Evolutionary conservation across 2,797 vertebrate genomes (phyloP).

Genomic region (Astyanax mexicanus): DNA sequence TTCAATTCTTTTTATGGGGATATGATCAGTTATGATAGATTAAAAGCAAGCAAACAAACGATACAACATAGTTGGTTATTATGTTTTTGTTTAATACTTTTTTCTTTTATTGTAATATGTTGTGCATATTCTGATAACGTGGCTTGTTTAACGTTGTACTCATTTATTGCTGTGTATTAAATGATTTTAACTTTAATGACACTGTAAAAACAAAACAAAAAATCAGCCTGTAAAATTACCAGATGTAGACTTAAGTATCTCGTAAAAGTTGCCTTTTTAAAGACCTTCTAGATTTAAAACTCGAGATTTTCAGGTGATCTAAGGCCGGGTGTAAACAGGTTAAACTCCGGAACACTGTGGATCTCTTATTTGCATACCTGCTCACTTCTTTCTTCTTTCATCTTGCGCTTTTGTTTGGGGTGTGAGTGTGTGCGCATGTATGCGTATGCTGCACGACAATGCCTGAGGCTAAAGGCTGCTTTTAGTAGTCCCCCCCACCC

Average conservation of each 20-base stretch:
- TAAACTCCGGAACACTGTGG: slow-evolving; percentile 48
- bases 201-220: background rate
- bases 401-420: slow-evolving; percentile 55
- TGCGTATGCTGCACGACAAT: slow-evolving; percentile 32
- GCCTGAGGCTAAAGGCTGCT: slow-evolving; percentile 41
- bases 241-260: background rate
- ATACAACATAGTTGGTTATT: background rate
- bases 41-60: background rate
- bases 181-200: too few species aligned
- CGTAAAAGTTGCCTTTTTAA: background rate
- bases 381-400: slow-evolving; percentile 34
- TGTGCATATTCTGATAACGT: too few species aligned
- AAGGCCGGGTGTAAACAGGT: slow-evolving; percentile 38
- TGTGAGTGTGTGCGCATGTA: slow-evolving; percentile 21
- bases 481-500: too few species aligned
- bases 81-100: too few species aligned
- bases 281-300: background rate
- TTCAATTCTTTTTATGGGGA: background rate
- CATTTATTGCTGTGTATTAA: too few species aligned
- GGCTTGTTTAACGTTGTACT: too few species aligned
- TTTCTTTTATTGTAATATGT: background rate
- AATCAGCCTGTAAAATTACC: background rate
- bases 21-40: background rate
- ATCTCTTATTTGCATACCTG: slow-evolving; percentile 47
- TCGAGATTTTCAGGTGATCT: background rate